Conservation (phyloP, 2,113 vertebrate genomes). For the Platichthys flesus region DNA sequence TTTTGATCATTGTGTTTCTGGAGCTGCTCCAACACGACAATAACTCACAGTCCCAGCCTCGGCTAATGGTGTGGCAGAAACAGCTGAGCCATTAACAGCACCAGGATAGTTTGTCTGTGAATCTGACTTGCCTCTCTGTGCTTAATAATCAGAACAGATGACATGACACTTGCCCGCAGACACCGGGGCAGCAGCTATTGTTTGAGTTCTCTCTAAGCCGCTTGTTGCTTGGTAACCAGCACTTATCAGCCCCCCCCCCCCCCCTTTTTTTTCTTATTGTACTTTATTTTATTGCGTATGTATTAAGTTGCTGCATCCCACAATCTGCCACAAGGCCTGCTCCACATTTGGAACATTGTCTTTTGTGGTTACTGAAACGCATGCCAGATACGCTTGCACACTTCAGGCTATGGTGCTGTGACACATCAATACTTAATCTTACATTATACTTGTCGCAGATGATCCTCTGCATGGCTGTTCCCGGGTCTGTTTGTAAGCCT, state of each 20-base stretch:
- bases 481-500: constrained; percentile 42
- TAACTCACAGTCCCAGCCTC: constrained; percentile 17
- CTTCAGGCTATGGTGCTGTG: constrained; percentile 61
- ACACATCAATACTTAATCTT: constrained; percentile 70
- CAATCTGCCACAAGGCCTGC: constrained; percentile 43
- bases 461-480: constrained; percentile 38
- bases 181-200: constrained; percentile 53
- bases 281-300: constrained; percentile 51
- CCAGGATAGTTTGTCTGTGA: constrained; percentile 62
- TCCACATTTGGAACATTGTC: constrained; percentile 47
- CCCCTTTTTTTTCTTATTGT: constrained; percentile 28
- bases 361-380: constrained; percentile 61
- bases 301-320: constrained; percentile 51
- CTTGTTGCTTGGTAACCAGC: constrained; percentile 80
- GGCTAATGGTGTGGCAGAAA: constrained; percentile 42
- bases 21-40: constrained; percentile 40
- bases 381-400: constrained; percentile 55
- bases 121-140: constrained; percentile 60
- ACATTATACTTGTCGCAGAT: constrained; percentile 61
- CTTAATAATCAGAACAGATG: constrained; percentile 76
- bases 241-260: constrained; percentile 52
- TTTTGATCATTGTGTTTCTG: constrained; percentile 41
- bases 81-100: constrained; percentile 50
- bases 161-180: constrained; percentile 63
- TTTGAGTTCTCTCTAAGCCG: constrained; percentile 60